Evolutionary conservation across 2,888 invertebrate species (phyloP), one percentile per base, ranked within the genome.

Genomic region (Aethes cnicana): DNA sequence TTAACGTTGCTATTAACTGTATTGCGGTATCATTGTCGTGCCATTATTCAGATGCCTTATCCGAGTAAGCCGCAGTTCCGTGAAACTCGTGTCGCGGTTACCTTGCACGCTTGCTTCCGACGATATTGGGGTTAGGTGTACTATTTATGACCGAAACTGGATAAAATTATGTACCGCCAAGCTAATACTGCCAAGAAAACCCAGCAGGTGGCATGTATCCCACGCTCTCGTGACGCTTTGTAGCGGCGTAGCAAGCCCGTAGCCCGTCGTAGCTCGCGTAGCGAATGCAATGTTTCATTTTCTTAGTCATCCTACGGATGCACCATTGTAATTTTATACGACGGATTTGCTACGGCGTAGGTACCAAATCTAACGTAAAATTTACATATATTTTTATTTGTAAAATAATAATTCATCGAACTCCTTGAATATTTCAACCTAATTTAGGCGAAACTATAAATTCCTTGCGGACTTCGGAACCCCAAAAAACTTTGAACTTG

Each of bases 81-180:
- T 30, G 44, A 28, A 37, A 39, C 43, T 50, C 43, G 44, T 47
- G 42, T 42, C 47, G 36, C 21, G 58, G 59, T 54, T 58, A 58
- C 64, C 66, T 68, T 67, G 30, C 54, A 52, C 33, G 65, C 64
- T 72, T 71, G 64, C 70, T 69, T 72, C 66, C 65, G 68, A 69
- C 72, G 75, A 76, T 75, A 79, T 77, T 69, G 72, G 44, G 64
- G 67, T 69, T 64, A 69, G 69, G 69, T 68, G 69, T 57, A 69
- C 65, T 77, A 80, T 81, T 82, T 80, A 81, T 72, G 72, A 61
- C 62, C 69, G 55, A 67, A 61, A 74, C 73, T 74, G 75, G 78
- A 76, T 77, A 74, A 77, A 80, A 80, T 80, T 79, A 82, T 80
- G 75, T 77, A 72, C 66, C 71, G 63, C 69, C 68, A 66, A 69